Evolutionary conservation across 2,888 invertebrate species (phyloP), one percentile per base, ranked within the genome.

Genomic region (Perdita meconis): DNA sequence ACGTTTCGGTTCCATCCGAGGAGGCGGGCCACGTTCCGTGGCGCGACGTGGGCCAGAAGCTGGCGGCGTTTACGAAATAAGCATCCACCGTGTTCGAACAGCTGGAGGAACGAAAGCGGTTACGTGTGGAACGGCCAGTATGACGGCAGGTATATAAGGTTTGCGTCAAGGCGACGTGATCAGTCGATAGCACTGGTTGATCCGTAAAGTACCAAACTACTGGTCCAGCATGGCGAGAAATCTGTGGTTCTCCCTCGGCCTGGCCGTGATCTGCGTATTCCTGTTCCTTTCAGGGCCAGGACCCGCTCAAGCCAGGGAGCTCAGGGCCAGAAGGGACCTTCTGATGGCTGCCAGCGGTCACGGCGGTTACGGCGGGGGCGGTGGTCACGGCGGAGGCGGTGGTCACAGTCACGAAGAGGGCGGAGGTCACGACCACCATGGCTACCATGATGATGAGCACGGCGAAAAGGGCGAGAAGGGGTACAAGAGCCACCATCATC

Each of bases 401-500:
- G 87, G 82, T 3, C 90, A 90, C 66, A 88, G 89, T 53, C 84
- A 86, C 10, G 88, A 89, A 40, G 81, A 85, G 3, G 88, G 94
- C 89, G 92, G 94, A 92, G 83, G 93, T 78, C 84, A 93, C 67
- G 86, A 93, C 81, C 88, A 93, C 78, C 86, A 92, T 82, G 86
- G 94, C 91, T 85, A 93, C 86, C 85, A 93, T 92, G 77, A 95
- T 92, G 91, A 95, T 86, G 91, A 94, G 92, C 92, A 93, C 91
- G 86, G 94, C 57, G 81, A 92, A 88, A 91, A 94, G 87, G 92
- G 94, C 40, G 94, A 94, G 50, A 94, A 94, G 0, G 94, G 94
- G 74, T 88, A 92, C 80, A 90, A 91, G 57, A 87, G 87, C 2
- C 85, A 91, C 50, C 90, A 90, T 65, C 90, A 89, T 56, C 89